Percentiles rank a stretch among this genome's conserved stretches.
Evolutionary conservation across 2,113 vertebrate species (phyloP).

Genomic region (Accipiter virgatus): DNA sequence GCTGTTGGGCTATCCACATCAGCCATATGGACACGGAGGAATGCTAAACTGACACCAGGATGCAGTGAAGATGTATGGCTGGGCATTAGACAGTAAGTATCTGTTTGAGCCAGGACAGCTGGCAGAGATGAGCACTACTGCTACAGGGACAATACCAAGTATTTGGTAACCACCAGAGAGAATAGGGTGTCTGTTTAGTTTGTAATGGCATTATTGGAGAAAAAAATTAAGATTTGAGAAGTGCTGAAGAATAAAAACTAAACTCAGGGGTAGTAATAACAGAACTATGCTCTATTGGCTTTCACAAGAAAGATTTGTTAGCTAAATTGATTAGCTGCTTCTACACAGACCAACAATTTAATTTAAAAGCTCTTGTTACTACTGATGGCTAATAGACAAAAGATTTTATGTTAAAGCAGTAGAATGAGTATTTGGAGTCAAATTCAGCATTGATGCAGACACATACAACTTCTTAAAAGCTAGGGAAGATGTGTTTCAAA

Average conservation of each 20-base stretch:
- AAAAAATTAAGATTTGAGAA: not conserved
- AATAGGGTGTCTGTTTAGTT: not conserved
- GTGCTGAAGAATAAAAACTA: not conserved
- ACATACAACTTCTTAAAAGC: not conserved
- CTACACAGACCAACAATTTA: not conserved
- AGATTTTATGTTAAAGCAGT: not conserved
- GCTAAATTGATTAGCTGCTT: not conserved
- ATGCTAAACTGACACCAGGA: not conserved
- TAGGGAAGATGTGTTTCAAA: not conserved
- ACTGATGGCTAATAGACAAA: not conserved
- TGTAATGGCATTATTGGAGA: not conserved
- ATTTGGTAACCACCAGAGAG: not conserved
- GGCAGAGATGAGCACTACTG: not conserved
- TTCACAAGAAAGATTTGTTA: not conserved
- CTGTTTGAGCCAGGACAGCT: fast-evolving
- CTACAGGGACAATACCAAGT: not conserved
- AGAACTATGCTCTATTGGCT: not conserved
- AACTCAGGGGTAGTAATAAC: not conserved
- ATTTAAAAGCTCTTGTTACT: not conserved
- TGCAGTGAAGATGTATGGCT: not conserved
- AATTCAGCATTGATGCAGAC: not conserved
- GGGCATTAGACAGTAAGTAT: not conserved
- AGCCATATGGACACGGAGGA: not conserved
- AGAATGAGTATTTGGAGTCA: not conserved
- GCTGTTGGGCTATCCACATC: not conserved